Conservation (phyloP, 2,888 invertebrate genomes). For the Eremobia ochroleuca region DNA sequence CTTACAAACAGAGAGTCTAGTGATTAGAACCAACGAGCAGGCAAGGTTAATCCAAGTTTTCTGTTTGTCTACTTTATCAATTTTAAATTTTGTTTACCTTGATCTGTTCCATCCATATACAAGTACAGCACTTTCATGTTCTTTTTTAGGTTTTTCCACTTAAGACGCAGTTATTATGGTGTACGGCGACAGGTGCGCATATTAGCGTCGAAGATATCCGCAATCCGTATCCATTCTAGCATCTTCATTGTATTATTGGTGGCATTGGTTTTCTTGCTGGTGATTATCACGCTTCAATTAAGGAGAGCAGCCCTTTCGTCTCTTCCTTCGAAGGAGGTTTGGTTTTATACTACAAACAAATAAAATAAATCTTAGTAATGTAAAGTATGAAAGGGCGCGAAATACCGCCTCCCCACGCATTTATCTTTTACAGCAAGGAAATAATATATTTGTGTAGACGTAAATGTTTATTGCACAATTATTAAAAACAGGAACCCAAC, state of each 20-base stretch:
- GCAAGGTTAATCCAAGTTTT: no score
- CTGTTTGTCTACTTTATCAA: no score
- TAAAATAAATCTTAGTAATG: neutral
- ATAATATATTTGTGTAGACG: no score
- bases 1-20: no score
- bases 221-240: no score
- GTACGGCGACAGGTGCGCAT: neutral
- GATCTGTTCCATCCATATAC: neutral
- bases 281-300: neutral
- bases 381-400: neutral
- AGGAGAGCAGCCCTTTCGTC: neutral
- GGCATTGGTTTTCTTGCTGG: no score
- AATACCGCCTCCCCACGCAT: neutral
- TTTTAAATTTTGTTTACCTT: neutral
- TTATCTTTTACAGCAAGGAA: no score
- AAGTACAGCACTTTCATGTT: neutral
- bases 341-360: neutral
- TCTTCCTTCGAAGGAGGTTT: constrained; percentile 1
- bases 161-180: constrained; percentile 5
- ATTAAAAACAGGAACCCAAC: no score
- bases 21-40: no score
- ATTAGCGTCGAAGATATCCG: neutral
- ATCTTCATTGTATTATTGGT: no score
- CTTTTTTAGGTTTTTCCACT: neutral
- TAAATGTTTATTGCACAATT: no score